phyloP scores from a whole-genome alignment of 2,888 invertebrate species.

The Agriotes lineatus region DNA sequence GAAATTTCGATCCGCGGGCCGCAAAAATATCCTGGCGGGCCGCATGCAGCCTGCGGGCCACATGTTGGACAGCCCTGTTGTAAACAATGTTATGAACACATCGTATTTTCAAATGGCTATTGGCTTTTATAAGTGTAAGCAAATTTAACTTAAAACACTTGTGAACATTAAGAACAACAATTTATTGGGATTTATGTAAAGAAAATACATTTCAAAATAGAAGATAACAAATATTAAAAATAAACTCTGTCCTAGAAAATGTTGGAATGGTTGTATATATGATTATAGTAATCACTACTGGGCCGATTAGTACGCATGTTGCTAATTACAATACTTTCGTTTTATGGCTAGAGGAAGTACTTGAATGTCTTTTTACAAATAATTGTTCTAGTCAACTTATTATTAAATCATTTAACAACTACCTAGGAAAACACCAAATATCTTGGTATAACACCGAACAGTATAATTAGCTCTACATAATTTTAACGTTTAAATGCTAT shows the following conservation, averaged over 20 bases:
- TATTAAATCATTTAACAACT: background rate
- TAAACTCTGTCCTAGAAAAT: background rate
- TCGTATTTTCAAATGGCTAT: too few species aligned
- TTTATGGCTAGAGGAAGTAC: too few species aligned
- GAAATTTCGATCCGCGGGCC: too few species aligned
- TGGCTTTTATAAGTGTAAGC: too few species aligned
- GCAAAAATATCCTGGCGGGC: too few species aligned
- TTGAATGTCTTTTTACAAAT: background rate
- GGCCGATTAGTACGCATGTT: too few species aligned
- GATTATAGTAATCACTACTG: background rate
- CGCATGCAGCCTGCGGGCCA: too few species aligned
- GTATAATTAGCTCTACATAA: background rate
- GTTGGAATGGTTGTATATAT: background rate
- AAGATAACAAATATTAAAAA: background rate
- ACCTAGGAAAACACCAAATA: background rate
- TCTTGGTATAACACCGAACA: background rate
- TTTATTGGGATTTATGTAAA: background rate
- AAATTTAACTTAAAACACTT: too few species aligned
- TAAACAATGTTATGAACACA: too few species aligned
- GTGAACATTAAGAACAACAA: background rate
- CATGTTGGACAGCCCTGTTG: too few species aligned
- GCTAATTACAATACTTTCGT: too few species aligned
- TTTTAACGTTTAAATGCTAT: background rate
- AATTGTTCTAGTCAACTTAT: background rate
- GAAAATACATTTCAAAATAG: background rate